Evolutionary conservation across 92 coral and sea anemone species (phyloP), one percentile per base, ranked within the genome.

Genomic region (Isaurus tuberculatus): DNA sequence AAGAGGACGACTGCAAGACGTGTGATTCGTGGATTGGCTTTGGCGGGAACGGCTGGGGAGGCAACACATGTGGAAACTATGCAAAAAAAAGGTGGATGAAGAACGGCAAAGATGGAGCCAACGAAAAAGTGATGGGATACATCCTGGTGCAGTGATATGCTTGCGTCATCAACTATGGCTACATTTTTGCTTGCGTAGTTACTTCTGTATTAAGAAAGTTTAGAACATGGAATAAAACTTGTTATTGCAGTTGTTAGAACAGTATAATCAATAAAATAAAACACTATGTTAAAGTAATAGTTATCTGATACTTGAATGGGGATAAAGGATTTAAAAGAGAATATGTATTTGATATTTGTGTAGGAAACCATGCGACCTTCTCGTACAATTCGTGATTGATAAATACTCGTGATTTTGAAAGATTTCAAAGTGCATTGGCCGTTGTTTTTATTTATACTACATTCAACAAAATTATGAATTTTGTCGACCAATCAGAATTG

Each of bases 11-110:
- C 25, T 73, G 79, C 64, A 48, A 28, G 0, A 10, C 79, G 46
- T 73, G 79, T 64, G 64, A 73, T 16, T 73, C 79, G 19, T 73
- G 79, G 79, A 13, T 73, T 26, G 79, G 79, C 0, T 73, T 73
- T 30, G 79, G 79, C 8, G 42, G 42, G 1, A 48, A 28, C 1
- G n/a, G n/a, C n/a, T n/a, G n/a, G n/a, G 26, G 17, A 1, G 42
- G 15, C 5, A 29, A 16, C 79, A 49, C 43, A 16, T 16, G 65
- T 16, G 79, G 79, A 0, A 26, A 73, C 22, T 73, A 14, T 42
- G 79, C 65, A 27, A 26, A 14, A 17, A 27, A 11, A 0, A 46
- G 32, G 42, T 73, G 43, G 44, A 16, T 49, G 22, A n/a, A 19
- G 22, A 73, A 73, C 5, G 4, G 36, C 2, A 7, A 8, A 0